These are phyloP conservation scores for Barypeithes pellucidus DNA, from an alignment of 2,888 invertebrate genomes.

Conservation along the genomic window DNA sequence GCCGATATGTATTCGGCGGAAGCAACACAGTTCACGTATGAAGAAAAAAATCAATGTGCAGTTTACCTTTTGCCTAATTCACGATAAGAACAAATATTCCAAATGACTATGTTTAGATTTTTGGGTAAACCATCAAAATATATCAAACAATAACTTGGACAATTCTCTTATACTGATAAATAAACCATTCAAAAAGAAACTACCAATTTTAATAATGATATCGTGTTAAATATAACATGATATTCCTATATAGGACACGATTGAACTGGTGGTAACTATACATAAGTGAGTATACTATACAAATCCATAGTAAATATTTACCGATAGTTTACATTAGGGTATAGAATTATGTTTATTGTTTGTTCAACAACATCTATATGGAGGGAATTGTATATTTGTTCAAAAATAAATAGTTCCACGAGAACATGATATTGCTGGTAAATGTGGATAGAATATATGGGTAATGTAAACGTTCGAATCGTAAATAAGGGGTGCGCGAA, in stretches of 20 bases:
- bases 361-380: slow-evolving; percentile 7
- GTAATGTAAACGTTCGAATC: slow-evolving; percentile 5
- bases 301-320: slow-evolving; percentile 22
- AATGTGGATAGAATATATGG: background rate
- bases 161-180: too few relatives aligned
- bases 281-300: slow-evolving; percentile 6
- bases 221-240: too few relatives aligned
- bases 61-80: too few relatives aligned
- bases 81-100: too few relatives aligned
- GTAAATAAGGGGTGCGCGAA: slow-evolving; percentile 2
- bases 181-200: too few relatives aligned
- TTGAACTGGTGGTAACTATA: background rate
- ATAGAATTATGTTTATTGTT: slow-evolving; percentile 21
- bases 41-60: too few relatives aligned
- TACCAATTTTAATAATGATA: too few relatives aligned
- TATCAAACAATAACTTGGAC: too few relatives aligned
- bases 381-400: slow-evolving; percentile 11
- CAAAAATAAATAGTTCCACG: slow-evolving; percentile 4
- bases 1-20: too few relatives aligned
- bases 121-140: too few relatives aligned
- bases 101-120: too few relatives aligned
- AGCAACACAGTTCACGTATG: too few relatives aligned
- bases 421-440: slow-evolving; percentile 1
- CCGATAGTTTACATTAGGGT: slow-evolving; percentile 18
- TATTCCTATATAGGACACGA: background rate